A percentile compares a stretch with the other conserved stretches of the same genome.
Conservation (phyloP, 2,888 invertebrate genomes). For the Clepsis dumicolana region DNA sequence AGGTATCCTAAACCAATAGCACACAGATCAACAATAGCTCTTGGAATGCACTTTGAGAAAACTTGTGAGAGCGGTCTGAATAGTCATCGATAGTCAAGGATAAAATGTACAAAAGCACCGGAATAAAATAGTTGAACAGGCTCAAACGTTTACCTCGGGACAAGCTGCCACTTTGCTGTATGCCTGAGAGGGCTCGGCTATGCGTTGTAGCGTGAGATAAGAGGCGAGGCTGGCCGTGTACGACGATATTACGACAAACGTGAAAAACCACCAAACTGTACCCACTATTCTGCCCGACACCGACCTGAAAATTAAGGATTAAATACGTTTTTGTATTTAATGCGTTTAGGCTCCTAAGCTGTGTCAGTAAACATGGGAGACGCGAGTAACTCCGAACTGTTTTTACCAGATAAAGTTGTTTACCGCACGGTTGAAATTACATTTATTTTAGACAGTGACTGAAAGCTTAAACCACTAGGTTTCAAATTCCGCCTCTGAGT, state of each 20-base stretch:
- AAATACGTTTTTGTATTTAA: not conserved
- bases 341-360: not conserved
- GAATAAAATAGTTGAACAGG: conserved; percentile 9
- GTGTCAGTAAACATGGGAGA: not conserved
- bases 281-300: conserved; percentile 97
- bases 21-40: not conserved
- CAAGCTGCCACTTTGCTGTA: conserved; percentile 68
- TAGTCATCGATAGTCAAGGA: conserved; percentile 8
- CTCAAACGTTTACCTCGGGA: conserved; percentile 64
- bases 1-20: conserved; percentile 54
- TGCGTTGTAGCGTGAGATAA: conserved; percentile 96
- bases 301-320: conserved; percentile 82
- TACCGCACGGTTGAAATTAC: conserved; percentile 22
- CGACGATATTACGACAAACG: conserved; percentile 97
- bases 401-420: conserved; percentile 20
- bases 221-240: conserved; percentile 99
- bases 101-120: not conserved
- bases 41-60: not conserved
- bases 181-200: conserved; percentile 94
- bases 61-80: not conserved
- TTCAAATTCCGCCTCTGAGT: conserved; percentile 11
- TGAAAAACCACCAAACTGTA: conserved; percentile 99
- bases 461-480: conserved; percentile 17
- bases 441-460: conserved; percentile 36
- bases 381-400: not conserved